Base-by-base conservation (phyloP, 1,140 invertebrate species). In the Nixonia krombeini region DNA sequence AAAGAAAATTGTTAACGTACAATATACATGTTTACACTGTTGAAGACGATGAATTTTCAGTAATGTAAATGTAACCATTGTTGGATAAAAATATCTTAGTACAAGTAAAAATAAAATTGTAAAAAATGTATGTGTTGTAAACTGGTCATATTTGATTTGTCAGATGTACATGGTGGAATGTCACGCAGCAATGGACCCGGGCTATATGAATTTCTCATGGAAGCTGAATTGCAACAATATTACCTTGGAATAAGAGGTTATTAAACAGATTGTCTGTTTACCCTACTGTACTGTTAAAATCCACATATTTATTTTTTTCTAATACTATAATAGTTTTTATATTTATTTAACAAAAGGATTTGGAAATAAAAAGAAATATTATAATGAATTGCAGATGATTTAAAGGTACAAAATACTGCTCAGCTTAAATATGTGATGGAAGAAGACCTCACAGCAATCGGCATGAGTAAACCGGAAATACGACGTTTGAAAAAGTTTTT, bases 361-460 rank as follows among this genome's bases (percentile, higher is more conserved):
- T 16, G 26, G 13, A 37, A 45, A 18, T 21, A 15, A 21, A 50
- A 2, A 4, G 10, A 31, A 31, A 3, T 21, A 21, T 42, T 2
- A 10, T 23, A 38, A 45, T 10, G 0, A 38, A 10, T 82, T 80
- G 55, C 81, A 95, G 93, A 87, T 87, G 89, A 91, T 74, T 82
- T 93, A 67, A 93, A 93, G 83, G 89, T 96, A 40, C 91, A 91
- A 75, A 94, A 92, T 84, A 91, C 96, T n/a, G 91, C 93, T 15
- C 97, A 99, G 82, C 86, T 99, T n/a, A 98, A 98, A 82, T 98
- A 96, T 88, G 96, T 97, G 4, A 91, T 93, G 0, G 95, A 97
- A 70, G 93, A 96, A 62, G 97, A 99, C 84, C 86, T 99, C 18
- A 85, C 88, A 26, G 91, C 93, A 52, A 92, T 99, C 72, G 97